Percentiles rank a stretch among this genome's conserved stretches.
Evolutionary conservation across 2,113 vertebrate species (phyloP).

Genomic region (Gymnogyps californianus): DNA sequence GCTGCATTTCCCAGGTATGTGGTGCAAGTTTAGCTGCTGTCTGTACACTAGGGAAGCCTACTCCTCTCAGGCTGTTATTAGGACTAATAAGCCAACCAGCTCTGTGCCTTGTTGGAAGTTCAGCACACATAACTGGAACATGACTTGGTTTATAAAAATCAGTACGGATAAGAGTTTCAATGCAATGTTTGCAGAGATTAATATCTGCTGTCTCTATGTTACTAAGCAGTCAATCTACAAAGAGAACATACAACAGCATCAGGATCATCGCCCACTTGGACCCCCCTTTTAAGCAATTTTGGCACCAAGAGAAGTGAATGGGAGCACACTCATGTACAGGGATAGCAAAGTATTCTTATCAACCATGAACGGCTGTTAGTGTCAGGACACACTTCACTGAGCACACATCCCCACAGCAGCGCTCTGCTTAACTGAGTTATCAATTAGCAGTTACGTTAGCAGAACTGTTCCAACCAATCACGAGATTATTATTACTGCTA

Average conservation of each 20-base stretch:
- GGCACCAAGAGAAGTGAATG: background rate
- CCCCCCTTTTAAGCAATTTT: background rate
- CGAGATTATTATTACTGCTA: background rate
- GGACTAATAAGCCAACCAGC: background rate
- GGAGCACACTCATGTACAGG: background rate
- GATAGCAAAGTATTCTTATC: background rate
- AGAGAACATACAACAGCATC: background rate
- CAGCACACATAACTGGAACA: background rate
- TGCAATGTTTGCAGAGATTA: background rate
- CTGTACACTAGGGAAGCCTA: background rate
- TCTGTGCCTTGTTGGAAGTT: background rate
- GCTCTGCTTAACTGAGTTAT: background rate
- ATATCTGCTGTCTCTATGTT: background rate
- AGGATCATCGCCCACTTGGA: background rate
- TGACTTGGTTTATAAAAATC: background rate
- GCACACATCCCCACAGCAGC: fast-evolving
- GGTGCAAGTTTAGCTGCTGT: background rate
- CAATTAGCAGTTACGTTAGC: background rate
- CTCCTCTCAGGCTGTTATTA: background rate
- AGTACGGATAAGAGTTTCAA: background rate
- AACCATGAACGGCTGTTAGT: fast-evolving
- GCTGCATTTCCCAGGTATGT: background rate
- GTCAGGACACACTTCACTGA: background rate
- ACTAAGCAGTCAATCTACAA: background rate
- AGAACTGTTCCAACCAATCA: background rate